Percentiles rank a stretch among this genome's conserved stretches.
Evolutionary conservation across 2,797 vertebrate genomes (phyloP).

Genomic region (Cyclura pinguis): DNA sequence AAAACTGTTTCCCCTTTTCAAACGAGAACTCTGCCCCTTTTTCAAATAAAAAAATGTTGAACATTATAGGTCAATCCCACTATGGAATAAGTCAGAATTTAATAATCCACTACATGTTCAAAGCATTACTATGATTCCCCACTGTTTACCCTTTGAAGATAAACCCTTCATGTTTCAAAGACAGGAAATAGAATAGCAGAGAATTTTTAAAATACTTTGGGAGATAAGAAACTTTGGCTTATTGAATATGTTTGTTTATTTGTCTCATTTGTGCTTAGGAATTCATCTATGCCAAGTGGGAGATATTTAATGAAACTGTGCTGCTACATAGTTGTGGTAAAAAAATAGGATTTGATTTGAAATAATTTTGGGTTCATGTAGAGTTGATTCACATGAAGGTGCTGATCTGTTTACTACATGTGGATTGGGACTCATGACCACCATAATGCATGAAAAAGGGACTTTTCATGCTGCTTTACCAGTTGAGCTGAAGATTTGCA

Average conservation of each 20-base stretch:
- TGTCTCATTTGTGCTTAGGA: constrained; percentile 38
- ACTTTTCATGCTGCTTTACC: too few relatives aligned
- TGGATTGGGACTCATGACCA: background rate
- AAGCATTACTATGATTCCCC: constrained; percentile 50
- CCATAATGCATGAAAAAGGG: background rate
- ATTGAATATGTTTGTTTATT: constrained; percentile 44
- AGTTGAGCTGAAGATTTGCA: too few relatives aligned
- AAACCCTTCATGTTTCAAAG: constrained; percentile 48
- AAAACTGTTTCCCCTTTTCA: background rate
- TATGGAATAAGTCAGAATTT: background rate
- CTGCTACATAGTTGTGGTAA: background rate
- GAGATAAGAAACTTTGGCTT: background rate
- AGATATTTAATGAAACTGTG: constrained; percentile 19
- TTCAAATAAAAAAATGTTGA: background rate
- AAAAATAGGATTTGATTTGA: background rate
- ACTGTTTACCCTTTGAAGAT: constrained; percentile 60
- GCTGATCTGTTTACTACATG: background rate
- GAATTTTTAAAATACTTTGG: constrained; percentile 20
- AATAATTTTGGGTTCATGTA: background rate
- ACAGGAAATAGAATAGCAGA: constrained; percentile 61
- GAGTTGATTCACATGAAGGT: background rate
- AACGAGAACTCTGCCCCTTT: background rate
- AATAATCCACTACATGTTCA: constrained; percentile 27
- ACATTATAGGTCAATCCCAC: background rate
- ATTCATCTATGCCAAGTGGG: constrained; percentile 8